Evolutionary conservation across 1,140 invertebrate species (phyloP), one percentile per base, ranked within the genome.

Genomic region (Cardiocondyla obscurior): DNA sequence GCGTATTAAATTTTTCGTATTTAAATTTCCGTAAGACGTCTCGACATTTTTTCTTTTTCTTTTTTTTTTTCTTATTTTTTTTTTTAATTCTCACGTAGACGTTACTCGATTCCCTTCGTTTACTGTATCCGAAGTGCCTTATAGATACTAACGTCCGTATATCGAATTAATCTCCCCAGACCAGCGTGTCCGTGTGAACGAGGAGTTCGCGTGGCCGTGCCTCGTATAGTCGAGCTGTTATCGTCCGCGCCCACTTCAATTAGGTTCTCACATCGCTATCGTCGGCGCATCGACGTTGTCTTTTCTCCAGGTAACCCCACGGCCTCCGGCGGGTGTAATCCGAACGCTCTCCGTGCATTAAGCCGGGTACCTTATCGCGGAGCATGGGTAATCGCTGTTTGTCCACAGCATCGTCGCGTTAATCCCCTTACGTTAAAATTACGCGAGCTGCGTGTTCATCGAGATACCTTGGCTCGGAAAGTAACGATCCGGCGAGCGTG

Each of bases 241-340:
- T 83, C 81, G 85, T 86, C 81, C 82, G 82, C 85, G 85, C 85
- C 85, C 81, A 83, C 85, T 87, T 87, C 85, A 87, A 87, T 87
- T 87, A 87, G 81, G 60, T 86, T 86, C 85, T 70, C 85, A 83
- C 85, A 55, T 73, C 65, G 72, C 85, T 84, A 86, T 86, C 85
- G 85, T 83, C 69, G 84, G 72, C 85, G 72, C 81, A 86, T 87
- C 85, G 82, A 72, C 85, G 58, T 87, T 87, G 85, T 86, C 85
- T 83, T 87, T 82, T 81, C 39, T 49, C 81, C 58, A 36, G 65
- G 65, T 70, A 73, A 69, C 64, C 49, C 5, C 44, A 49, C 72
- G 46, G 16, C 39, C n/a, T n/a, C n/a, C 36, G 53, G 10, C 69
- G 3, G 42, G 58, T 62, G 81, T 83, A 86, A 87, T 87, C 74